phyloP scores from a whole-genome alignment of 2,888 invertebrate genomes.

The Cinara cedri region DNA sequence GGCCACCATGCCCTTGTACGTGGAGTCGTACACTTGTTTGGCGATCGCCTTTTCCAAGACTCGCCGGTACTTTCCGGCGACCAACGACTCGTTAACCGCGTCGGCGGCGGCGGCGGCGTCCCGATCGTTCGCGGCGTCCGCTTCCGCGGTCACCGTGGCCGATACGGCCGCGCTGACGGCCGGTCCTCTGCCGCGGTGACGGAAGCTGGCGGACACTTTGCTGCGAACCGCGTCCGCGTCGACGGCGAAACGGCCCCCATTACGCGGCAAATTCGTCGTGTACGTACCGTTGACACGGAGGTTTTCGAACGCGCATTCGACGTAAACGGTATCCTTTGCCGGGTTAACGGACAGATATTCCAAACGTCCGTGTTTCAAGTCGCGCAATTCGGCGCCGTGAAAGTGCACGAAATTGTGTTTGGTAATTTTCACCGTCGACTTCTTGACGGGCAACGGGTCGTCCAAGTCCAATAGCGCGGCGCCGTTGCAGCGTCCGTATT shows the following conservation, averaged over 20 bases:
- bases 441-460: background rate
- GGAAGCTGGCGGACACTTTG: constrained; percentile 19
- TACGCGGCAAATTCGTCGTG: constrained; percentile 2
- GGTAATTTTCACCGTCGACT: background rate
- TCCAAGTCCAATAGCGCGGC: background rate
- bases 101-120: background rate
- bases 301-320: background rate
- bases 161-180: background rate
- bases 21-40: background rate
- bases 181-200: background rate
- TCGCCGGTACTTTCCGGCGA: background rate
- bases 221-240: background rate
- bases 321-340: background rate
- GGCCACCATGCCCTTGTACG: constrained; percentile 2
- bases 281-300: background rate
- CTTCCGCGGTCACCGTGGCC: too few species aligned
- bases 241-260: background rate
- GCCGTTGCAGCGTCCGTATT: background rate
- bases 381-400: background rate
- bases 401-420: background rate
- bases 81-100: background rate
- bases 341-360: background rate
- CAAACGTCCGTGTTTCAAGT: background rate
- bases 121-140: background rate
- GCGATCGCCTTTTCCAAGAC: background rate